Evolutionary conservation across 2,888 invertebrate species (phyloP), one percentile per base, ranked within the genome.

Genomic region (Elmis aenea): DNA sequence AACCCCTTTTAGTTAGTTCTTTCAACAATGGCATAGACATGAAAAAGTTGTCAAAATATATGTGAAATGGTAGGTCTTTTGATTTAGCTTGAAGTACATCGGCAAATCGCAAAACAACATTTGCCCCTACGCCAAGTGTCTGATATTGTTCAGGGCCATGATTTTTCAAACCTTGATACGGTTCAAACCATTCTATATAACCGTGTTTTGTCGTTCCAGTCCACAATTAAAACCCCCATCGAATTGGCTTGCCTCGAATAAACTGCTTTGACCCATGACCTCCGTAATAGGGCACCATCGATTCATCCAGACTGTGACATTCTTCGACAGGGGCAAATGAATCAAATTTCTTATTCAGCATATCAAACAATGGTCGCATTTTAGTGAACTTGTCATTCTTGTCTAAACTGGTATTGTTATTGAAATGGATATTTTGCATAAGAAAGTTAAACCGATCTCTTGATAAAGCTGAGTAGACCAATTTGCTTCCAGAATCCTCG

Each of bases 141-240:
- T n/a, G n/a, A 30, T 32, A 29, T 29, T 26, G 37, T 36, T 8
- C 13, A 16, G n/a, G n/a, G 21, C 43, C 15, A 11, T 38, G 18
- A 13, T 37, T 37, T 3, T 35, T 33, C 20, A 38, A n/a, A 6
- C 54, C 54, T 42, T 55, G 41, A 36, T 58, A 54, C 5, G 53
- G 49, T 28, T 55, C 50, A 29, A 52, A 53, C 39, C 48, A 51
- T 12, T 46, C 33, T 26, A 52, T 47, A 39, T 57, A 56, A 2
- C 52, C 58, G 25, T 47, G 36, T 22, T 32, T 14, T 8, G 45
- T 45, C 1, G 50, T 46, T 5, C 52, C 55, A 29, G 51, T 39
- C 55, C 58, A 57, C 54, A 55, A 10, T 45, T 24, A 36, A 53
- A 57, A 53, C n/a, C n/a, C n/a, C 36, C 37, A 56, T 21, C 52